Evolutionary conservation across 2,888 invertebrate genomes (phyloP), one percentile per base, ranked within the genome.

Genomic region (Elmis aenea): DNA sequence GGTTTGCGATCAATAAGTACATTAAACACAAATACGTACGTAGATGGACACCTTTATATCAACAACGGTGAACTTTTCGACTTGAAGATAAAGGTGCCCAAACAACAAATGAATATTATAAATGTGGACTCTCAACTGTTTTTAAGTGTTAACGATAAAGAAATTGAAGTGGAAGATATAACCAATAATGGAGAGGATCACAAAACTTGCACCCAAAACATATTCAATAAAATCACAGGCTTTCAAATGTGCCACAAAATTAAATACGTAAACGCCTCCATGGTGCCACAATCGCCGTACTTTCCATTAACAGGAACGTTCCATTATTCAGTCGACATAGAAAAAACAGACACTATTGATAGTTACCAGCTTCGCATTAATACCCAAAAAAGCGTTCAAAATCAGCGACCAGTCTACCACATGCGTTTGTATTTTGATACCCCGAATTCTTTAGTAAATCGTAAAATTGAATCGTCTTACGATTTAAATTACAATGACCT

Each of bases 241-340:
- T 27, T 51, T 5, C 25, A 51, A 34, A 14, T 51, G 8, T 54
- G 54, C 26, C 39, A 47, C 12, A 33, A 42, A 20, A 22, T 47
- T n/a, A 39, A 38, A 35, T 54, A 50, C 21, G 47, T 51, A 0
- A 54, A 54, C 27, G 48, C 51, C 3, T 50, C 54, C 3, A 3
- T 23, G 6, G 12, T 35, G 12, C 9, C 29, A 10, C 30, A 22
- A 6, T 32, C 48, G 2, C 54, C 54, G 4, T 39, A 45, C 31
- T 54, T 54, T 35, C 54, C 54, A 2, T 30, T 54, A 22, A 52
- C 52, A 9, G 54, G 54, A 12, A 26, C 13, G 5, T 54, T 54
- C 21, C 45, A 48, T 30, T 52, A 51, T 26, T 42, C 46, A 3
- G 15, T 51, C 15, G 33, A 38, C 13, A 21, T 50, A 3, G 30